phyloP scores from a whole-genome alignment of 35 echinoderm and acorn worm genomes.

The Stichopus chloronotus region DNA sequence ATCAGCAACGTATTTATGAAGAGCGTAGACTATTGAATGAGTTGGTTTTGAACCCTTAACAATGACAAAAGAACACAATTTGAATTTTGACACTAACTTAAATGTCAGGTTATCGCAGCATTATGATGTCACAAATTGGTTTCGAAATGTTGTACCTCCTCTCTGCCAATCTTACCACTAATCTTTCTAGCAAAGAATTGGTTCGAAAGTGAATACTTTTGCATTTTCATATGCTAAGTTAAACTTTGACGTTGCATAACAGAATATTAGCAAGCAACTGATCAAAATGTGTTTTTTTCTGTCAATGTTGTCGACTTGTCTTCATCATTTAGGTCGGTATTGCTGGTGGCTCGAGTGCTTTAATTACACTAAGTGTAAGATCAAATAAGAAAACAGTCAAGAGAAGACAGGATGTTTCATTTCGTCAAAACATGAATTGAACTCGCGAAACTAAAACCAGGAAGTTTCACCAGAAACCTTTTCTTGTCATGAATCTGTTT shows the following conservation, averaged over 20 bases:
- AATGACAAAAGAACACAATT: background rate
- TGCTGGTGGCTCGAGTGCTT: background rate
- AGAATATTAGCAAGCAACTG: background rate
- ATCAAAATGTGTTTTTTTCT: background rate
- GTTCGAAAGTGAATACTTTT: constrained; percentile 1
- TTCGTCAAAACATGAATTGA: too few species aligned
- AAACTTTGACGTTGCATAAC: background rate
- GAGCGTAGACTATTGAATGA: background rate
- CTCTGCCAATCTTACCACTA: background rate
- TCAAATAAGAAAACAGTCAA: too few species aligned
- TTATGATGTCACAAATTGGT: background rate
- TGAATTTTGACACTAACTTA: background rate
- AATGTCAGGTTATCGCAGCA: background rate
- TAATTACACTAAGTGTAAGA: too few species aligned
- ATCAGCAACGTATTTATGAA: background rate
- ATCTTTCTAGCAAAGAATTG: background rate
- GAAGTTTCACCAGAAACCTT: too few species aligned
- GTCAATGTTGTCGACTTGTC: background rate
- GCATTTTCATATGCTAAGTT: background rate
- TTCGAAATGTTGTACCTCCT: constrained; percentile 5
- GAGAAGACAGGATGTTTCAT: too few species aligned
- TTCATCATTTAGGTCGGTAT: background rate
- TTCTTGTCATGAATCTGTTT: too few species aligned
- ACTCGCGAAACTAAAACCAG: too few species aligned
- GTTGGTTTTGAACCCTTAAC: constrained; percentile 1